Conservation (phyloP, 2,888 invertebrate species). For the Limenitis camilla region DNA sequence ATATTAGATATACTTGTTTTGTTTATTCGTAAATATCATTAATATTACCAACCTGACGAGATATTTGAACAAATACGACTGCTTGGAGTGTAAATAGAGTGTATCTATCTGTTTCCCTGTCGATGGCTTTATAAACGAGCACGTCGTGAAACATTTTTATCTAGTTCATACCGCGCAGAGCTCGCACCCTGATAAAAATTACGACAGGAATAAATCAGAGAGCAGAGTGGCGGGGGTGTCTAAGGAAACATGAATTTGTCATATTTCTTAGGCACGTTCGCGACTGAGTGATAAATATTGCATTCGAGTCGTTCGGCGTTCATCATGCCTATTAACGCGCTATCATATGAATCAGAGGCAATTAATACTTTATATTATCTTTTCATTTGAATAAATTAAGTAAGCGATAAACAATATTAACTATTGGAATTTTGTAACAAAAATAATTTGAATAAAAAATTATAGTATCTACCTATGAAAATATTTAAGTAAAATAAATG, state of each 20-base stretch:
- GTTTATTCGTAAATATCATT: too few species aligned
- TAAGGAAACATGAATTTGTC: conserved; percentile 70
- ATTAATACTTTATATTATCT: too few species aligned
- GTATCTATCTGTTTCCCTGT: conserved; percentile 65
- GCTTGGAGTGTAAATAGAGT: conserved; percentile 56
- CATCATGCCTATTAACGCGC: conserved; percentile 35
- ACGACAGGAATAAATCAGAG: conserved; percentile 65
- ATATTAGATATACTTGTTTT: too few species aligned
- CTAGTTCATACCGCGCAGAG: conserved; percentile 59
- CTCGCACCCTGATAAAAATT: conserved; percentile 67
- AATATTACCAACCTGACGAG: conserved; percentile 36
- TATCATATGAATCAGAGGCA: conserved; percentile 41
- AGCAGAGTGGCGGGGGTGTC: conserved; percentile 37
- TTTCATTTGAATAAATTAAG: too few species aligned
- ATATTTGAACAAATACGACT: conserved; percentile 59
- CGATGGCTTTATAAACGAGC: conserved; percentile 71
- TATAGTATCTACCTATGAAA: too few species aligned
- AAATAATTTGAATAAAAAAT: too few species aligned
- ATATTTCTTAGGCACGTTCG: conserved; percentile 71
- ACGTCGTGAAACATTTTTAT: conserved; percentile 68
- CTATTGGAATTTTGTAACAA: too few species aligned
- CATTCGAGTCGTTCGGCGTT: conserved; percentile 61
- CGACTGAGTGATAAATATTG: conserved; percentile 71
- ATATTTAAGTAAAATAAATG: too few species aligned
- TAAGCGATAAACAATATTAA: too few species aligned